Conservation (phyloP, 2,113 vertebrate species). For the Coreoperca whiteheadi region DNA sequence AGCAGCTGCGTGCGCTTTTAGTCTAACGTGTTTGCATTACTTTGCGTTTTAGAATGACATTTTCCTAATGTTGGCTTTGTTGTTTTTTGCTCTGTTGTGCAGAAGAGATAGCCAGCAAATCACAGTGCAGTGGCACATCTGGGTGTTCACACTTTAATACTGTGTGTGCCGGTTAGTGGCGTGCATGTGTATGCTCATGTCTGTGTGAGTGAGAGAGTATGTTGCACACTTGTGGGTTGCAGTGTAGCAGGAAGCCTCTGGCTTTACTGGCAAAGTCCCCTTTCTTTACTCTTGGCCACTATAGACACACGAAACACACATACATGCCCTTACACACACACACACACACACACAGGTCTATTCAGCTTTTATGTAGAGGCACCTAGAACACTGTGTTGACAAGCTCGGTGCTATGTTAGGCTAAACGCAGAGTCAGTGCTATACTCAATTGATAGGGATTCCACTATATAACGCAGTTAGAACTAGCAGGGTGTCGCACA, state of each 20-base stretch:
- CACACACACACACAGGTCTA: slow-evolving; percentile 46
- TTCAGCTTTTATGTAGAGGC: slow-evolving; percentile 75
- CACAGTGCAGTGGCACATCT: not conserved
- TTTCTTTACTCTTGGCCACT: slow-evolving; percentile 68
- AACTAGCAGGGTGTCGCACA: slow-evolving; percentile 24
- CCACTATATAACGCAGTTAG: slow-evolving; percentile 70
- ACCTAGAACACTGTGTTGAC: slow-evolving; percentile 79
- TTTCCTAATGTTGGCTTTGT: slow-evolving; percentile 10
- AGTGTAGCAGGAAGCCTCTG: slow-evolving; percentile 75
- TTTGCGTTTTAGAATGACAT: slow-evolving; percentile 18
- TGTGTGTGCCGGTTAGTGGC: not conserved
- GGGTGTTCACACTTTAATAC: not conserved
- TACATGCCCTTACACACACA: slow-evolving; percentile 11
- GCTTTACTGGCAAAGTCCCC: slow-evolving; percentile 79
- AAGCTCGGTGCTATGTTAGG: slow-evolving; percentile 51
- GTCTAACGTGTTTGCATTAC: slow-evolving; percentile 2
- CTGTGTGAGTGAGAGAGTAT: slow-evolving; percentile 2
- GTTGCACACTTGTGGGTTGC: slow-evolving; percentile 42
- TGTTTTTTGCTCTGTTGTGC: slow-evolving; percentile 19
- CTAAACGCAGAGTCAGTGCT: slow-evolving; percentile 77
- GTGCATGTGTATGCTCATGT: not conserved
- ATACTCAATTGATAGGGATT: slow-evolving; percentile 71
- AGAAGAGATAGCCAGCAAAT: slow-evolving; percentile 27
- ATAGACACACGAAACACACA: slow-evolving; percentile 34
- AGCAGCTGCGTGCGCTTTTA: slow-evolving; percentile 5